Evolutionary conservation across 2,113 vertebrate genomes (phyloP), one percentile per base, ranked within the genome.

Genomic region (Gobiocypris rarus): DNA sequence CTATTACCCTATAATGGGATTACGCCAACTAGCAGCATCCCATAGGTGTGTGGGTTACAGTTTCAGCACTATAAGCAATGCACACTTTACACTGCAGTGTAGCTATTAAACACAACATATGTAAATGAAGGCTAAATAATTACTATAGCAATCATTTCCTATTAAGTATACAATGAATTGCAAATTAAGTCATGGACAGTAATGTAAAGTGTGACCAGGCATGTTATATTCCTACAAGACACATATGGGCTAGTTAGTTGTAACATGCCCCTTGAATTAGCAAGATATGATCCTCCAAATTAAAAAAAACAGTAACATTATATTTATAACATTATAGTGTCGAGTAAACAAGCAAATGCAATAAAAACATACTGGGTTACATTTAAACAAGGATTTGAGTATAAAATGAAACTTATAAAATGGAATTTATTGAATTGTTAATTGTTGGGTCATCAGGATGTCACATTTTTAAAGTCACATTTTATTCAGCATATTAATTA

Each of bases 31-130:
- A 61, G n/a, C 41, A 43, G 41, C 58, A 50, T 80, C 59, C 14
- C 58, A 65, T 65, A 67, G 14, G 43, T 45, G 77, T 28, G 24
- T 80, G 59, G 59, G 77, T 80, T 65, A 50, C 41, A 34, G 15
- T 67, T 67, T 50, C 7, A 31, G 1, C 9, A 31, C 59, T 80
- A 14, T 50, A 50, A 50, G 59, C 26, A 48, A 61, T 48, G 14
- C 56, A 65, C 77, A 48, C 58, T 79, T n/a, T 48, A 28, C 41
- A 48, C 31, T 65, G 9, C 58, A 80, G 15, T 28, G 6, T 43
- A n/a, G 70, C 0, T 19, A 19, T n/a, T n/a, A n/a, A 41, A 75
- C 45, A 75, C 3, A 1, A n/a, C 26, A 8, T 2, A n/a, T 22
- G 8, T 11, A 75, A 75, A 75, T 76, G 58, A 58, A 38, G 22